Conservation (phyloP, 2,888 invertebrate species). For the Cantharis rufa region DNA sequence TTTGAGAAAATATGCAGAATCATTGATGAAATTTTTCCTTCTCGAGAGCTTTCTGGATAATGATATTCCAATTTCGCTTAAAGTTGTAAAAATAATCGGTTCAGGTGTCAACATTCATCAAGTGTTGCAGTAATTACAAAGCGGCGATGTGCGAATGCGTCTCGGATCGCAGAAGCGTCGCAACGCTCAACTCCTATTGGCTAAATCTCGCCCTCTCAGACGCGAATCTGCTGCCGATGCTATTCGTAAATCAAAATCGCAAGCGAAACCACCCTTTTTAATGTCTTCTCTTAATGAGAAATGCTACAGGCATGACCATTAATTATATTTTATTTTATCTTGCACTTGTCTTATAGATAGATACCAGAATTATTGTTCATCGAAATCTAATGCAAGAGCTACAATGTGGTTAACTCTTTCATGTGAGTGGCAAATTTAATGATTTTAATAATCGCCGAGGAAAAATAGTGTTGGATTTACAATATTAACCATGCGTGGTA, state of each 20-base stretch:
- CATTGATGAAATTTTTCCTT: neutral
- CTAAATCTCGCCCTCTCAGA: slow-evolving; percentile 48
- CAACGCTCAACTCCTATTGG: slow-evolving; percentile 50
- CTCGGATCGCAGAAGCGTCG: slow-evolving; percentile 36
- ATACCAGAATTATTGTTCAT: neutral
- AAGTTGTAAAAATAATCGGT: slow-evolving; percentile 30
- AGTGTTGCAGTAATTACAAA: slow-evolving; percentile 27
- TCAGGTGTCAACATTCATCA: slow-evolving; percentile 29
- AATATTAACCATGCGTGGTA: neutral
- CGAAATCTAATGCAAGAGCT: neutral
- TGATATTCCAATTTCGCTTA: slow-evolving; percentile 29
- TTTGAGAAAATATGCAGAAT: neutral
- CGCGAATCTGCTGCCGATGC: slow-evolving; percentile 56
- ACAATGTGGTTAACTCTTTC: neutral
- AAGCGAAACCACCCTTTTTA: slow-evolving; percentile 35
- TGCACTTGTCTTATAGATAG: slow-evolving; percentile 10
- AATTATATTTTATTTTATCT: slow-evolving; percentile 30
- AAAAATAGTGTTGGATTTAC: neutral
- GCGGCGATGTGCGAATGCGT: slow-evolving; percentile 38
- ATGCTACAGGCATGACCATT: slow-evolving; percentile 31
- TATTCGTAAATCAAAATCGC: slow-evolving; percentile 58
- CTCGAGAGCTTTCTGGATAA: slow-evolving; percentile 11
- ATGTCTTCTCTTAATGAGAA: slow-evolving; percentile 32
- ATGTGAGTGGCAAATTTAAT: neutral
- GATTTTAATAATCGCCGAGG: neutral